Percentiles rank a stretch among this genome's conserved stretches.
Evolutionary conservation across 2,888 invertebrate species (phyloP).

Genomic region (Portevinia maculata): DNA sequence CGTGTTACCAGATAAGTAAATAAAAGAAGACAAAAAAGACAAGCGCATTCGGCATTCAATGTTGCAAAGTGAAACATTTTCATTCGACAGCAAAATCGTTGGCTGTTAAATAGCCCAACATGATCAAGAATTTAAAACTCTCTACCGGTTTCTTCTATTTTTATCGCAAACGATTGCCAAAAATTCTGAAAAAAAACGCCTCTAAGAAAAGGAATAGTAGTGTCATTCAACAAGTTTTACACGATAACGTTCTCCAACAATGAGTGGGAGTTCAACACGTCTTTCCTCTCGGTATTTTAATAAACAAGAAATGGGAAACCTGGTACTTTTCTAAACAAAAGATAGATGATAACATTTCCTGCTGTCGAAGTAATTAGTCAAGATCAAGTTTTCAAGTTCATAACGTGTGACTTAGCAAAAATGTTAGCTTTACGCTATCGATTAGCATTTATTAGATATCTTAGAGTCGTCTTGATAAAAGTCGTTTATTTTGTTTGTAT

Average conservation of each 20-base stretch:
- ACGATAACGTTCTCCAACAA: background rate
- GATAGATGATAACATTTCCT: slow-evolving; percentile 35
- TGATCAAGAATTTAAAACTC: slow-evolving; percentile 29
- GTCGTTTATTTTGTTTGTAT: slow-evolving; percentile 16
- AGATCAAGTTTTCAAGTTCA: slow-evolving; percentile 47
- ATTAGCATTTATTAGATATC: slow-evolving; percentile 29
- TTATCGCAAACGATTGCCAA: slow-evolving; percentile 47
- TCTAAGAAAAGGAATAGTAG: slow-evolving; percentile 1
- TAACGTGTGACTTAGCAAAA: slow-evolving; percentile 12
- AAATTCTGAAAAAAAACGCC: slow-evolving; percentile 4
- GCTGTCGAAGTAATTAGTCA: slow-evolving; percentile 29
- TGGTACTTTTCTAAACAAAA: too few relatives aligned
- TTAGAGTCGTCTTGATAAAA: slow-evolving; percentile 23
- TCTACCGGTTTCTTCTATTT: slow-evolving; percentile 54
- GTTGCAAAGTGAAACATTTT: slow-evolving; percentile 26
- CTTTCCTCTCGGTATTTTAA: too few relatives aligned
- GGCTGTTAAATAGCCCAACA: slow-evolving; percentile 4
- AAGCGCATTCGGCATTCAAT: background rate
- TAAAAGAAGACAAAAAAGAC: background rate
- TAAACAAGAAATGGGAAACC: background rate
- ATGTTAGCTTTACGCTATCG: slow-evolving; percentile 3
- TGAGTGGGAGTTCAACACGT: background rate
- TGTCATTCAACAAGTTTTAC: slow-evolving; percentile 42
- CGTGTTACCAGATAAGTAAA: slow-evolving; percentile 24
- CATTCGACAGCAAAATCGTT: background rate